Base-by-base conservation (phyloP, 1,140 invertebrate species). In the Saccostrea echinata region DNA sequence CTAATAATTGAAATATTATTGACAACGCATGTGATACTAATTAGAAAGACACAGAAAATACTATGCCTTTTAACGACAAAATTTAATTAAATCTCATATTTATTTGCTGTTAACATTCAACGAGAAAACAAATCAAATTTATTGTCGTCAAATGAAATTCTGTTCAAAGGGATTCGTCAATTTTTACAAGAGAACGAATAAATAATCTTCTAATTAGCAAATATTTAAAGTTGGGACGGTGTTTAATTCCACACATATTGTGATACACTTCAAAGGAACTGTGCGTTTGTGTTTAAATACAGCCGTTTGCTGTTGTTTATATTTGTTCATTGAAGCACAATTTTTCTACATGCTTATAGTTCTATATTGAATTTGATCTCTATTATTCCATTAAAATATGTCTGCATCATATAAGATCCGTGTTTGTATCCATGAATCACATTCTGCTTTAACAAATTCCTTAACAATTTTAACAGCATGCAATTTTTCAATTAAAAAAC, bases 151-250 rank as follows among this genome's bases (percentile, higher is more conserved):
- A 21, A 18, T 2, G n/a, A 61, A 61, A 61, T 61, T 61, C 21
- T 61, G 6, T 4, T 8, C n/a, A 4, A 61, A 61, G 13, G 55
- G n/a, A 61, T 18, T 61, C n/a, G 55, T 21, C 55, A n/a, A 61
- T 61, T 61, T 61, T 61, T 57, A 21, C 21, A 2, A 61, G n/a
- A 21, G 21, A 61, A 21, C n/a, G 55, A 61, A 43, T 61, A n/a
- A 71, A 71, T 71, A 11, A 33, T 12, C 27, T 71, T 71, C 30
- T 30, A 71, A 71, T 71, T 35, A 71, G 27, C 68, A 71, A 71
- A 33, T 33, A 71, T 71, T 33, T 71, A 30, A 13, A 18, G 18
- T n/a, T 64, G 18, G 57, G 21, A 8, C 21, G 18, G 57, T 64
- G 16, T 64, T 64, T 18, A 64, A 64, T 64, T 64, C 68, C 12